A percentile compares a stretch with the other conserved stretches of the same genome.
Conservation (phyloP, 2,113 vertebrate genomes). For the Ailurus styani region DNA sequence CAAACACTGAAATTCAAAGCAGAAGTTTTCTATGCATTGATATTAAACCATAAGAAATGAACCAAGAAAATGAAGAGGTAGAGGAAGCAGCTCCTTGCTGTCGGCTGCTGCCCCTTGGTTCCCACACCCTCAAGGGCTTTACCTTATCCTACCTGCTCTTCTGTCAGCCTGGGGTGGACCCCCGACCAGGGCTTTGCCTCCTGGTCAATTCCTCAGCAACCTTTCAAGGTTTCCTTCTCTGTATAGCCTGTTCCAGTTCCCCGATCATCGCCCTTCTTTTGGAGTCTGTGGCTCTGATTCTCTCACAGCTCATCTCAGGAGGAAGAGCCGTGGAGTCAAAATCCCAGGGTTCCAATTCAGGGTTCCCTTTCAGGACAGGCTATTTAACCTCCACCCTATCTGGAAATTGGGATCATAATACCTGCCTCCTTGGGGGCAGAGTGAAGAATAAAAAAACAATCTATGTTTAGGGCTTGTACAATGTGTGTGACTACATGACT, state of each 20-base stretch:
- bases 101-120: not conserved
- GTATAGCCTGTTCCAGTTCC: accelerated
- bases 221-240: not conserved
- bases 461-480: not conserved
- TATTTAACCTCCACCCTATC: not conserved
- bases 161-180: accelerated
- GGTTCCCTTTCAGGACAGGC: not conserved
- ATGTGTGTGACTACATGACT: not conserved
- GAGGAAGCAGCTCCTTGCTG: accelerated
- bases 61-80: not conserved
- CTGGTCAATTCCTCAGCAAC: not conserved
- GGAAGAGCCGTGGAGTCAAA: not conserved
- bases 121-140: not conserved
- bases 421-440: not conserved
- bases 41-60: slow-evolving; percentile 39
- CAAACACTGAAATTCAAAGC: slow-evolving; percentile 61
- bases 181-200: not conserved
- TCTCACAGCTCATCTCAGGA: not conserved
- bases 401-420: not conserved
- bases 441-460: not conserved
- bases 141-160: not conserved
- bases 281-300: not conserved
- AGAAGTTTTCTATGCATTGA: slow-evolving; percentile 44
- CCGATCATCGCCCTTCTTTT: not conserved
- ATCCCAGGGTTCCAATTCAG: not conserved